phyloP scores from a whole-genome alignment of 2,113 vertebrate genomes.

The Blennius ocellaris region DNA sequence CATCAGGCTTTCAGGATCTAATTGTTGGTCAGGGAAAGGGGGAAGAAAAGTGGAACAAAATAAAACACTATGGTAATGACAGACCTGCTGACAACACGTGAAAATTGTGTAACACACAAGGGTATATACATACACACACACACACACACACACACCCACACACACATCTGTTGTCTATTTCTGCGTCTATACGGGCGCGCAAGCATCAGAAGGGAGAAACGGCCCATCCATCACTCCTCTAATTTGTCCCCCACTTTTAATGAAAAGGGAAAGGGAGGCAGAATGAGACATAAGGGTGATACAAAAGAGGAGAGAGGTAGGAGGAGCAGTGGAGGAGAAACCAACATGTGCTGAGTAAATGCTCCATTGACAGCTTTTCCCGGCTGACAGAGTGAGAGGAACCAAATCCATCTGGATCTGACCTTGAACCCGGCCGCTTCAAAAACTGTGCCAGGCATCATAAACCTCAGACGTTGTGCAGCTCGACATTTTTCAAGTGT shows the following conservation, averaged over 20 bases:
- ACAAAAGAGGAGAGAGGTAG: not conserved
- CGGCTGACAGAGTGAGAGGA: conserved; percentile 5
- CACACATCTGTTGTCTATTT: conserved; percentile 15
- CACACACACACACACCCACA: too few relatives aligned
- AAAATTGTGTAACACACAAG: not conserved
- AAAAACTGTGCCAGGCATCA: not conserved
- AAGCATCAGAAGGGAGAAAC: conserved; percentile 18
- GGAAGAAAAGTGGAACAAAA: not conserved
- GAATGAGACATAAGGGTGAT: conserved; percentile 3
- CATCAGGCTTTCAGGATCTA: conserved; percentile 27
- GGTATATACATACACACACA: not conserved
- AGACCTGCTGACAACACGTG: not conserved
- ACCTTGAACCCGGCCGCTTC: conserved; percentile 34
- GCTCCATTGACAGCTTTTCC: not conserved
- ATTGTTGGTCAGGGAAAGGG: conserved; percentile 35
- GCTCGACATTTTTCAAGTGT: not conserved
- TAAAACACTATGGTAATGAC: not conserved
- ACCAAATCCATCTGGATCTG: conserved; percentile 1
- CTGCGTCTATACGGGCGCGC: not conserved
- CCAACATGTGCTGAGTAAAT: conserved; percentile 4
- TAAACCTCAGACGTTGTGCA: not conserved
- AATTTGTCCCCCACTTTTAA: conserved; percentile 37
- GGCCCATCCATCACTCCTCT: conserved; percentile 44
- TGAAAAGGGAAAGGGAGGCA: conserved; percentile 12
- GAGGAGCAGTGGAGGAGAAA: not conserved